phyloP scores from a whole-genome alignment of 2,113 vertebrate species.

The Choloepus hoffmanni region DNA sequence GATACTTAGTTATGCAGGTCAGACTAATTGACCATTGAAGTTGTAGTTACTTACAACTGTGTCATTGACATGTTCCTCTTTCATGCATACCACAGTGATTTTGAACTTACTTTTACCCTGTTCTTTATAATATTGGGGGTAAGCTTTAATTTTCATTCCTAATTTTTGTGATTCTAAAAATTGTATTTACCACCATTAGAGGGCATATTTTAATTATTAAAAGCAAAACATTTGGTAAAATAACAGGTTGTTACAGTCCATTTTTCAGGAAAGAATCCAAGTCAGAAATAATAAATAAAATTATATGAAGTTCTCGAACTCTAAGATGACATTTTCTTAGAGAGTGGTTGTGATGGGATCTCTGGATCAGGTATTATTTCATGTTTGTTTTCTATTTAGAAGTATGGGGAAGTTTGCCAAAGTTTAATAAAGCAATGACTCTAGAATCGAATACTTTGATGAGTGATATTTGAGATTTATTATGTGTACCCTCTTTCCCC shows the following conservation, averaged over 20 bases:
- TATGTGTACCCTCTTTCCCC: background rate
- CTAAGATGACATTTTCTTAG: background rate
- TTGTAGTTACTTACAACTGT: background rate
- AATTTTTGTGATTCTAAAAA: background rate
- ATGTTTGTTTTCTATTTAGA: background rate
- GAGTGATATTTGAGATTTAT: conserved; percentile 38
- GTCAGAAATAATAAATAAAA: background rate
- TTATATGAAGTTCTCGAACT: background rate
- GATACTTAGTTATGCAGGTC: background rate
- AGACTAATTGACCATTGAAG: background rate
- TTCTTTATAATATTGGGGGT: background rate
- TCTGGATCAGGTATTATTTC: background rate
- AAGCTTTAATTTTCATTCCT: background rate
- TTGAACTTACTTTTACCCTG: background rate
- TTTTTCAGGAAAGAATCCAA: background rate
- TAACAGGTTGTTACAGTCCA: background rate
- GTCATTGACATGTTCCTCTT: background rate
- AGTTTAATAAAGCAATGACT: background rate
- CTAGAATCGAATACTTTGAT: background rate
- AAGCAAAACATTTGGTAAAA: background rate
- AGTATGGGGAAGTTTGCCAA: background rate
- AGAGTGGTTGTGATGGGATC: background rate
- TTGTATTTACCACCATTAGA: background rate
- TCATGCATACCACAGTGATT: background rate
- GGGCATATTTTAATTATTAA: background rate